phyloP scores from a whole-genome alignment of 2,888 invertebrate genomes.

The Polyommatus iphigenia region DNA sequence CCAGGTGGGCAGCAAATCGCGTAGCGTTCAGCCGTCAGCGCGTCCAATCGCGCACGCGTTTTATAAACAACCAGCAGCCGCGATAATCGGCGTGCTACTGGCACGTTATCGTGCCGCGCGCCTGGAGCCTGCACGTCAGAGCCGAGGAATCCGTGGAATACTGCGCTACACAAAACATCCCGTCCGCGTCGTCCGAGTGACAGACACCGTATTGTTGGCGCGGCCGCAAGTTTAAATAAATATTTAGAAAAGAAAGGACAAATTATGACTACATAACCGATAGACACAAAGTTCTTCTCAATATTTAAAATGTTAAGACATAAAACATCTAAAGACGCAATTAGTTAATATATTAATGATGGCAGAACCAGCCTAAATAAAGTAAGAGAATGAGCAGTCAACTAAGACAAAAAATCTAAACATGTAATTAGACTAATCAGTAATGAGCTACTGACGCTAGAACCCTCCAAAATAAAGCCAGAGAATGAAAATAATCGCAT shows the following conservation, averaged over 20 bases:
- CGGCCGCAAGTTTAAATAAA: neutral
- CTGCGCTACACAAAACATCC: conserved; percentile 41
- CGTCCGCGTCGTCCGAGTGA: conserved; percentile 35
- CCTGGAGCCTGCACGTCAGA: conserved; percentile 57
- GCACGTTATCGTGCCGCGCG: conserved; percentile 73
- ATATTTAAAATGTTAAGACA: neutral
- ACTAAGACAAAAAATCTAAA: too few relatives aligned
- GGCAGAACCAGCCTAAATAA: too few relatives aligned
- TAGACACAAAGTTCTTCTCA: neutral
- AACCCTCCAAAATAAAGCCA: too few relatives aligned
- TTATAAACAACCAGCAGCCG: conserved; percentile 57
- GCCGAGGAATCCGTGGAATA: conserved; percentile 42
- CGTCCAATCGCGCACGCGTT: conserved; percentile 30
- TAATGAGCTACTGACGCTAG: neutral
- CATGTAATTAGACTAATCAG: too few relatives aligned
- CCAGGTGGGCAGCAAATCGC: neutral
- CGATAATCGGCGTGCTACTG: conserved; percentile 77
- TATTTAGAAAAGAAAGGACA: neutral
- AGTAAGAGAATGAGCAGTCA: too few relatives aligned
- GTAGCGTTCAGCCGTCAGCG: conserved; percentile 30
- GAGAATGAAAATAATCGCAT: neutral
- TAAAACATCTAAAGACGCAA: too few relatives aligned
- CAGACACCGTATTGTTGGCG: neutral
- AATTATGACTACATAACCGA: neutral
- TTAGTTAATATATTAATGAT: too few relatives aligned